Evolutionary conservation across 2,888 invertebrate genomes (phyloP).

Genomic region (Mythimna ferrago): DNA sequence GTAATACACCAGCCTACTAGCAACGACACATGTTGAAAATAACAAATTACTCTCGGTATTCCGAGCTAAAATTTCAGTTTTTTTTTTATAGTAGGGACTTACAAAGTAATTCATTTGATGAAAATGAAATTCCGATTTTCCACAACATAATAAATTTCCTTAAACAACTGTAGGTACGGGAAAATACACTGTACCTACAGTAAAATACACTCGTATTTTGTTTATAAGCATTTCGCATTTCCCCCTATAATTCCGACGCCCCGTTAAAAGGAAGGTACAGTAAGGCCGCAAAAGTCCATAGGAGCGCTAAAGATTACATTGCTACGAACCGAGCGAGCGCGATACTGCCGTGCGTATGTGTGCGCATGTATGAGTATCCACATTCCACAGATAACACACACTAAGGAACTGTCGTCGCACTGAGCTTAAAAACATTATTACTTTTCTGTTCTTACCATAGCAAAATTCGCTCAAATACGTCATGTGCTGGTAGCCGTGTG

Average conservation of each 20-base stretch:
- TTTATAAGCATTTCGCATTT: neutral
- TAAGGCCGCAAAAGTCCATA: no score
- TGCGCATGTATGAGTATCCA: no score
- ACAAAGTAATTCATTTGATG: constrained; percentile 25
- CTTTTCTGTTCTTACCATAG: no score
- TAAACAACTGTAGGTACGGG: neutral
- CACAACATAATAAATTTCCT: constrained; percentile 1
- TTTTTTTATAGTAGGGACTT: neutral
- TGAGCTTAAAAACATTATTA: no score
- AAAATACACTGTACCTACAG: neutral
- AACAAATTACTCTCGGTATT: constrained; percentile 43
- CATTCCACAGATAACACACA: no score
- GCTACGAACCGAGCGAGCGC: no score
- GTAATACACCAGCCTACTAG: constrained; percentile 23
- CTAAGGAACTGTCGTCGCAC: no score
- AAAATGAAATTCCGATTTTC: constrained; percentile 16
- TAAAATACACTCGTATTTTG: neutral
- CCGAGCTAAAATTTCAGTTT: neutral
- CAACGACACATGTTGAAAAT: constrained; percentile 31
- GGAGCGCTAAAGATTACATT: no score
- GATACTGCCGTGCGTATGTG: no score
- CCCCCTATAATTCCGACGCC: neutral
- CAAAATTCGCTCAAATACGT: no score
- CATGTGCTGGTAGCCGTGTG: no score
- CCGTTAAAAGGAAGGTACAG: no score